These are phyloP conservation scores for Ctenopoma kingsleyae DNA, from an alignment of 2,797 vertebrate genomes.

Conservation along the genomic window DNA sequence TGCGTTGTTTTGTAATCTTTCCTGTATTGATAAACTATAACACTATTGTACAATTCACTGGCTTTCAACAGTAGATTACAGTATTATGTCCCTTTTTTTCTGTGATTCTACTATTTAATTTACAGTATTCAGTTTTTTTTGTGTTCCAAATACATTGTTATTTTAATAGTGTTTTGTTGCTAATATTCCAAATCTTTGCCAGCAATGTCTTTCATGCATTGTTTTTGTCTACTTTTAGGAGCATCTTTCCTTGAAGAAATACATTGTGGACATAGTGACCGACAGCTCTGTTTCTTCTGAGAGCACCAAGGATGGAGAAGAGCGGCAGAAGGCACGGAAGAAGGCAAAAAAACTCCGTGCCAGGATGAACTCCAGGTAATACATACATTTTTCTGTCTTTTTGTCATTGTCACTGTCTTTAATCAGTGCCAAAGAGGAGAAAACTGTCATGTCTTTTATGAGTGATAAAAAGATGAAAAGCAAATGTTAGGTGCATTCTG, in stretches of 20 bases:
- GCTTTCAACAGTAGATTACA: too few relatives aligned
- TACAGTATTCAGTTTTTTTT: not conserved
- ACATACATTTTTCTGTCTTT: conserved; percentile 6
- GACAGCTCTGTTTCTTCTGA: conserved; percentile 90
- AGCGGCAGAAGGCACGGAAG: conserved; percentile 94
- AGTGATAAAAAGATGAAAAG: conserved; percentile 83
- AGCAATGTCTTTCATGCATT: conserved; percentile 12
- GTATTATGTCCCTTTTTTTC: too few relatives aligned
- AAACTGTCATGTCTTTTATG: conserved; percentile 66
- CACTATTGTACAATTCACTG: not conserved
- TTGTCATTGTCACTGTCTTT: conserved; percentile 9
- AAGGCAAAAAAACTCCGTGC: conserved; percentile 96
- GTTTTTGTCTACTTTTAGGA: conserved; percentile 85
- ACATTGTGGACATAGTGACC: conserved; percentile 93
- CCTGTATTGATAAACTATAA: not conserved
- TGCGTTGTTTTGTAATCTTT: not conserved
- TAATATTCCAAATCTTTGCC: not conserved
- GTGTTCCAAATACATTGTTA: not conserved
- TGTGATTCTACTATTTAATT: not conserved
- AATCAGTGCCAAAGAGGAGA: conserved; percentile 52
- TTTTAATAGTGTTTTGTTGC: not conserved
- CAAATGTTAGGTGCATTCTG: conserved; percentile 88
- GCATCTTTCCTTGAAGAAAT: conserved; percentile 97
- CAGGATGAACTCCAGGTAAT: conserved; percentile 96
- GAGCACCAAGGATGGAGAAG: conserved; percentile 90